Percentiles rank a stretch among this genome's conserved stretches.
Evolutionary conservation across 2,888 invertebrate genomes (phyloP).

Genomic region (Dasypogon diadema): DNA sequence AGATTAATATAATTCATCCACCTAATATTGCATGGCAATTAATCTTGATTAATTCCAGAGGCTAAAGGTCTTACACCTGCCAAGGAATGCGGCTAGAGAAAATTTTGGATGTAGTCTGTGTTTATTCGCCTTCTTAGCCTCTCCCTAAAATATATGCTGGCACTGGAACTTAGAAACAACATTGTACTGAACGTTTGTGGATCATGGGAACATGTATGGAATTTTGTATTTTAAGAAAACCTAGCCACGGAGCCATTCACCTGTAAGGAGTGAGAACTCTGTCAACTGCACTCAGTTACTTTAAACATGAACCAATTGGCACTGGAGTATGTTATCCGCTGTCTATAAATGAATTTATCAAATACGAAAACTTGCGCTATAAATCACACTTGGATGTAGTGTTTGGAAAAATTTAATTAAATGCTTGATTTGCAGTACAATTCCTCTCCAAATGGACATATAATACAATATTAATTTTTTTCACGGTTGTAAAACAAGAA

Average conservation of each 20-base stretch:
- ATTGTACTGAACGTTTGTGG: background rate
- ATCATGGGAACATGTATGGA: conserved; percentile 25
- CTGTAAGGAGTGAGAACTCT: background rate
- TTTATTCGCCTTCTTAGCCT: background rate
- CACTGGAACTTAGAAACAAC: background rate
- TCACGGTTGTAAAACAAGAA: no score
- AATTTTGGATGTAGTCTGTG: background rate
- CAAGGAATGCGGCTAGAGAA: background rate
- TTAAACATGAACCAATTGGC: background rate
- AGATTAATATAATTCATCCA: conserved; percentile 1
- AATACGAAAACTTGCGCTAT: background rate
- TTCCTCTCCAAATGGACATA: no score
- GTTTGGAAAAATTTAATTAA: conserved; percentile 40
- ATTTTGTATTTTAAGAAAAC: background rate
- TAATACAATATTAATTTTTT: no score
- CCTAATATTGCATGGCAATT: background rate
- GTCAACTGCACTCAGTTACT: background rate
- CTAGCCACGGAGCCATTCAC: background rate
- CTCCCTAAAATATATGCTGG: background rate
- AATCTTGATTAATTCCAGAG: conserved; percentile 11
- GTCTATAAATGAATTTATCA: conserved; percentile 5
- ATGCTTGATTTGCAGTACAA: conserved; percentile 32
- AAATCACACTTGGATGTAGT: conserved; percentile 30
- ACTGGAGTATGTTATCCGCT: background rate
- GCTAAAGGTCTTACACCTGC: conserved; percentile 5